Percentiles rank a stretch among this genome's conserved stretches.
phyloP scores from a whole-genome alignment of 2,797 vertebrate species.

The Neosilurus hyrtlii region DNA sequence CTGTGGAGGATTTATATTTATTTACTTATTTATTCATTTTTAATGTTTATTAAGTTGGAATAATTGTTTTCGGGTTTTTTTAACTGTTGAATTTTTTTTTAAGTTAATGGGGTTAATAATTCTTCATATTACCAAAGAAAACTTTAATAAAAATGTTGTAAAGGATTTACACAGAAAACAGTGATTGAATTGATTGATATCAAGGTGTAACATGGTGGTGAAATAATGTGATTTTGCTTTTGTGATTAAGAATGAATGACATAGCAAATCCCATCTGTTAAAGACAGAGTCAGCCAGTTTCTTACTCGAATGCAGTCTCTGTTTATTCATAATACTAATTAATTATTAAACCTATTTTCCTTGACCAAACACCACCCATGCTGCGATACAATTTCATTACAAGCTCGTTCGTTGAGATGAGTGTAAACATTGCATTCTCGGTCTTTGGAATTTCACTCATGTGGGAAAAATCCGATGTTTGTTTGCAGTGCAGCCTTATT shows the following conservation, averaged over 20 bases:
- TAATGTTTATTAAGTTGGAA: background rate
- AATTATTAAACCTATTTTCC: constrained; percentile 17
- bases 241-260: background rate
- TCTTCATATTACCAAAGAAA: background rate
- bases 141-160: background rate
- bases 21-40: background rate
- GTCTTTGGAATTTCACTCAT: constrained; percentile 21
- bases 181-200: background rate
- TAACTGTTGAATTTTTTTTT: background rate
- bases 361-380: background rate
- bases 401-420: constrained; percentile 19
- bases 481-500: constrained; percentile 32
- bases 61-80: background rate
- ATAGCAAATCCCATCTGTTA: background rate
- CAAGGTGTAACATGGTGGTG: background rate
- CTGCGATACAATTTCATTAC: background rate
- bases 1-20: too few relatives aligned
- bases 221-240: background rate
- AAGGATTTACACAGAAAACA: background rate
- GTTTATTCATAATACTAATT: constrained; percentile 24
- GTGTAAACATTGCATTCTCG: constrained; percentile 3
- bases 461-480: constrained; percentile 32
- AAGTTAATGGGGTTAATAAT: background rate
- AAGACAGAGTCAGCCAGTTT: background rate
- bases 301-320: background rate